Evolutionary conservation across 2,797 vertebrate genomes (phyloP).

Genomic region (Enteromius anoplus): DNA sequence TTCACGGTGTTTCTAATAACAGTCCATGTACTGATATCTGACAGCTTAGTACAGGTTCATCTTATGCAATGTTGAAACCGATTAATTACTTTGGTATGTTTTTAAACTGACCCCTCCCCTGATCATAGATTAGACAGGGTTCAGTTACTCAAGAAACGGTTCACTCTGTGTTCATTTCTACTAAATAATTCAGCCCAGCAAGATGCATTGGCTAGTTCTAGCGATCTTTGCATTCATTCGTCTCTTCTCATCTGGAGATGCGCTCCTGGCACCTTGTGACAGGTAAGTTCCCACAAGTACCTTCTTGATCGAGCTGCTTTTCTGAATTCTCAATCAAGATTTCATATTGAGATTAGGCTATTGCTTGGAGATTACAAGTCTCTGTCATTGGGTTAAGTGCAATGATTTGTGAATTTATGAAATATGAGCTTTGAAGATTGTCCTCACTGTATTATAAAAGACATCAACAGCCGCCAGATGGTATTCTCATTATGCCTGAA

Average conservation of each 20-base stretch:
- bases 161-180: neutral
- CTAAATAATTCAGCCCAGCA: neutral
- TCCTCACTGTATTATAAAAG: neutral
- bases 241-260: conserved; percentile 3
- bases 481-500: conserved; percentile 8
- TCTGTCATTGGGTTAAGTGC: neutral
- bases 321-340: neutral
- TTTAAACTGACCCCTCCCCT: neutral
- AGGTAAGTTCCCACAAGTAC: conserved; percentile 70
- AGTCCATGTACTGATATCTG: neutral
- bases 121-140: neutral
- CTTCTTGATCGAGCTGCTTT: neutral
- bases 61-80: neutral
- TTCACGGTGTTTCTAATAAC: neutral
- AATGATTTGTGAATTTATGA: neutral
- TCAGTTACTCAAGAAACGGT: neutral
- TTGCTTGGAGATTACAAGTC: no score
- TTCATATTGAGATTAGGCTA: neutral
- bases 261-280: conserved; percentile 76
- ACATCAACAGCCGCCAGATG: neutral
- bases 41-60: neutral
- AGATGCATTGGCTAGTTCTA: conserved; percentile 31
- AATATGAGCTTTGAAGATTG: neutral
- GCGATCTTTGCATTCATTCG: neutral
- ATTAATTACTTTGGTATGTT: neutral